Evolutionary conservation across 1,140 invertebrate genomes (phyloP).

Genomic region (Mycetomoellerius zeteki): DNA sequence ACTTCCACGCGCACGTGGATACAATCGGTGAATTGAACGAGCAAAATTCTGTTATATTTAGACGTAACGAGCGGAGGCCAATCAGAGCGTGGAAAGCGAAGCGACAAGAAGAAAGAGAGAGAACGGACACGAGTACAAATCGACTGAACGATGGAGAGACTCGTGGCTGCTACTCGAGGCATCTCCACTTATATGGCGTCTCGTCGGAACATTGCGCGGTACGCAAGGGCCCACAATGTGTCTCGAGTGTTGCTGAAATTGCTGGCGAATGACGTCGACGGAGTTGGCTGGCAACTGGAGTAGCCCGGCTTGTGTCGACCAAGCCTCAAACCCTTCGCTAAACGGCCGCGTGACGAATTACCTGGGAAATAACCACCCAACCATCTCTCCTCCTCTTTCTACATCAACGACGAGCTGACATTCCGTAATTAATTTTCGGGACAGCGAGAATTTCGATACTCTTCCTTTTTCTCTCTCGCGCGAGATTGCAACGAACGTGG

Average conservation of each 20-base stretch:
- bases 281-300: slow-evolving; percentile 45
- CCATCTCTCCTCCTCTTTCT: background rate
- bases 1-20: slow-evolving; percentile 3
- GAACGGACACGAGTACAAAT: slow-evolving; percentile 44
- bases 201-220: slow-evolving; percentile 20
- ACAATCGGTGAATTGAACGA: slow-evolving; percentile 42
- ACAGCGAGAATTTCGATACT: slow-evolving; percentile 61
- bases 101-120: background rate
- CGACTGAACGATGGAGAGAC: slow-evolving; percentile 51
- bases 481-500: slow-evolving; percentile 26
- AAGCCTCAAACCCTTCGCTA: slow-evolving; percentile 21
- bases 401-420: background rate
- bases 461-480: slow-evolving; percentile 49
- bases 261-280: slow-evolving; percentile 64
- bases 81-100: slow-evolving; percentile 43
- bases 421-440: slow-evolving; percentile 71
- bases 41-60: slow-evolving; percentile 72
- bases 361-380: slow-evolving; percentile 54
- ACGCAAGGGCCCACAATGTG: slow-evolving; percentile 23
- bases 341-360: slow-evolving; percentile 70
- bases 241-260: slow-evolving; percentile 76
- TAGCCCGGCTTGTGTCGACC: slow-evolving; percentile 36
- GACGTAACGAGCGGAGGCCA: slow-evolving; percentile 68
- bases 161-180: slow-evolving; percentile 61
- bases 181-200: slow-evolving; percentile 64